Base-by-base conservation (phyloP, 1,140 invertebrate genomes). In the Pteromalus puparum region DNA sequence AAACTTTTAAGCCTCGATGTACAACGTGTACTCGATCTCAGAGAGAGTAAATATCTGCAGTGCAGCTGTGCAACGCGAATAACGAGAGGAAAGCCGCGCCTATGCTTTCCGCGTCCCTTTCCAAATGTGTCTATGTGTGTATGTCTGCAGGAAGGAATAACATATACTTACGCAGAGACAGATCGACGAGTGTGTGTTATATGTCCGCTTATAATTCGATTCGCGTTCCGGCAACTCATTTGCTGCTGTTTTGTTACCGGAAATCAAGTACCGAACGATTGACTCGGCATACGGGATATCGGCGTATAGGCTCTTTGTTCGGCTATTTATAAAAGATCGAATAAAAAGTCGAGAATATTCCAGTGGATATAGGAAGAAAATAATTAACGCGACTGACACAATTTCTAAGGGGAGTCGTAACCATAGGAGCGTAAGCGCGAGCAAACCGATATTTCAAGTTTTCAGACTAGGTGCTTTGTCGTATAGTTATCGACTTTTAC, bases 21-120 rank as follows among this genome's bases (percentile, higher is more conserved):
- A 38, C 10, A 30, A 12, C 3, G 13, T 48, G 13, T 48, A 18
- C 13, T 15, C 46, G 46, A 5, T 34, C 13, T 4, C 10, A 15
- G 46, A 48, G 46, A 18, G 53, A 61, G 53, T n/a, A 21, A 61
- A 61, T 61, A 48, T 48, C 15, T n/a, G 15, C 18, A n/a, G n/a
- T n/a, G 53, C 53, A 53, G 48, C 18, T 53, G 15, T 53, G 15
- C 48, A 15, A 9, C 13, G 42, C 13, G 30, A 26, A 21, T 28
- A 24, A 70, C 68, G 13, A 38, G 72, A 82, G 81, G 26, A 82
- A 77, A 76, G 81, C 81, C 81, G 81, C 74, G 74, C 73, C 81
- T 75, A 75, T 24, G 68, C 73, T 82, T 76, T 38, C 73, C 72
- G 30, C 21, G 61, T 82, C 72, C 81, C 81, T 82, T 82, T 82